Percentiles rank a stretch among this genome's conserved stretches.
Conservation (phyloP, 2,888 invertebrate genomes). For the Melipona beecheii region DNA sequence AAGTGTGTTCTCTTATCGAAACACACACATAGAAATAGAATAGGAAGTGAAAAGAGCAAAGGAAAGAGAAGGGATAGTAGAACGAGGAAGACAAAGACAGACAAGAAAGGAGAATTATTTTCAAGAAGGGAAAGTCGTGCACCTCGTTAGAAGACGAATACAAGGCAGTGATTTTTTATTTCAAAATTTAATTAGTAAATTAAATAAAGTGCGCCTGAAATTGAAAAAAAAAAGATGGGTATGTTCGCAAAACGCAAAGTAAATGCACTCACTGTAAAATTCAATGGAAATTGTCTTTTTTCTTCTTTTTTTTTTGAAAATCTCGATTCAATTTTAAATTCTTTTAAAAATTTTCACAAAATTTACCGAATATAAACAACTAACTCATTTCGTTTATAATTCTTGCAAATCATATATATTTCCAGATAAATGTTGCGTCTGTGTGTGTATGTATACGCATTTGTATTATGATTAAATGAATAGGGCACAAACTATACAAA, state of each 20-base stretch:
- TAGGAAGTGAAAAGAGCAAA: neutral
- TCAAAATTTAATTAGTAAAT: neutral
- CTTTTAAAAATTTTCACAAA: neutral
- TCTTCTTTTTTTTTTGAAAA: too few relatives aligned
- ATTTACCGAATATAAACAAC: neutral
- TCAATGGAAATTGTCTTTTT: too few relatives aligned
- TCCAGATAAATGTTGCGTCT: too few relatives aligned
- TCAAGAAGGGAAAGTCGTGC: conserved; percentile 46
- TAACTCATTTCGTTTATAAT: neutral
- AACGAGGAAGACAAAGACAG: neutral
- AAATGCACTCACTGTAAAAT: too few relatives aligned
- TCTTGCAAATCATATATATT: neutral
- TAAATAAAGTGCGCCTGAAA: too few relatives aligned
- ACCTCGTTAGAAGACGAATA: conserved; percentile 22
- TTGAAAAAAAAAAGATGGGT: too few relatives aligned
- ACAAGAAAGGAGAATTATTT: conserved; percentile 17
- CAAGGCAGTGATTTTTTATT: conserved; percentile 8
- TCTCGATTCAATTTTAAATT: neutral
- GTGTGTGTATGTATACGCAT: neutral
- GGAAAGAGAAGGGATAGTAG: neutral
- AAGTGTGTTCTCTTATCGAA: neutral
- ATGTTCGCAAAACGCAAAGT: too few relatives aligned
- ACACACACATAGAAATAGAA: neutral
- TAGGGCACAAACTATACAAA: neutral
- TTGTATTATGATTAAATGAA: neutral